Base-by-base conservation (phyloP, 2,797 vertebrate species). In the Sebastes trivittatus region DNA sequence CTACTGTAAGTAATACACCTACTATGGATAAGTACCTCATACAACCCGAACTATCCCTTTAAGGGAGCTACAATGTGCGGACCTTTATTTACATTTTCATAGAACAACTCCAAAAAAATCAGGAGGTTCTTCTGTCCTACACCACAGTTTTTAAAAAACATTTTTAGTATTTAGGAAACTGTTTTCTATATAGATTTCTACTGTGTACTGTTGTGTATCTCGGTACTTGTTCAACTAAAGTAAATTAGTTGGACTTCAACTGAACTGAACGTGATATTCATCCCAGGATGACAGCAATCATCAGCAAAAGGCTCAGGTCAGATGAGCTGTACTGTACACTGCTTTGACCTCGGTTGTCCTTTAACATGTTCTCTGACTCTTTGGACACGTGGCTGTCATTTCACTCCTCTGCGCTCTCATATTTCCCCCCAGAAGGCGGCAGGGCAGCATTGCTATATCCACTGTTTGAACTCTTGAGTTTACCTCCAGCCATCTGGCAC, bases 401-500 rank as follows among this genome's bases (percentile, higher is more conserved):
- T 84, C 73, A 83, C 74, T 88, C 82, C 68, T 66, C 75, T 71
- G 63, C 4, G 20, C 62, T 87, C 89, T 93, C 88, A 82, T 61
- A 80, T 93, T 92, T 86, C 90, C 77, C 42, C 58, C 67, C 78
- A 89, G 76, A 80, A 78, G 81, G 87, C 80, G 83, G 80, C 80
- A 79, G 79, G 62, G 65, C 69, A 25, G 68, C 55, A 29, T 49
- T 20, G 27, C 56, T 30, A 67, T 20, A 74, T 59, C 76, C 88
- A 85, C 79, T 8, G 72, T 84, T 80, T 89, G 81, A 91, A 86
- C 92, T 80, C 73, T 22, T 6, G 36, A 60, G 65, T 81, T 76
- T 71, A 68, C 91, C 86, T 81, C 79, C 73, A 74, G 87, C 91
- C 89, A 92, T 81, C 88, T 93, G 91, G 87, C 88, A 80, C 77